These are phyloP conservation scores for Phaethornis superciliosus DNA, from an alignment of 2,113 vertebrate genomes.

Conservation along the genomic window DNA sequence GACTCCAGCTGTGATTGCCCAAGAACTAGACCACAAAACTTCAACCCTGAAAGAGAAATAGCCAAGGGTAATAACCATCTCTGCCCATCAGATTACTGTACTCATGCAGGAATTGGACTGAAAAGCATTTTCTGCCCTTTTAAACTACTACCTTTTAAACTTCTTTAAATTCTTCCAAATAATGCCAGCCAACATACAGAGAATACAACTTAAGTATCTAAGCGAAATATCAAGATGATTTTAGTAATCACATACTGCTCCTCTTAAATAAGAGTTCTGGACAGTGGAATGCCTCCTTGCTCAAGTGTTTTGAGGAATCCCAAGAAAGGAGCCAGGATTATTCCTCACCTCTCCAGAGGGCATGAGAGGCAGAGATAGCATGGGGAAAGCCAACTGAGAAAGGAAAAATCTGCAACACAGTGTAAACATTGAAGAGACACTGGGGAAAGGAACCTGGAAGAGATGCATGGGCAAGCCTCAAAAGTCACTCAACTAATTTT, in stretches of 20 bases:
- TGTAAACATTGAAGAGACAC: background rate
- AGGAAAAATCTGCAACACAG: background rate
- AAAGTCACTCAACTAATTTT: background rate
- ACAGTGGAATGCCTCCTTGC: background rate
- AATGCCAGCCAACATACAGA: background rate
- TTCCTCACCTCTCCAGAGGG: rapidly evolving
- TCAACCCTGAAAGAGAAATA: background rate
- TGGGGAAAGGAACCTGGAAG: background rate
- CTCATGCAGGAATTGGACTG: background rate
- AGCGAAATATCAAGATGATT: background rate
- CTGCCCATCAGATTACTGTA: background rate
- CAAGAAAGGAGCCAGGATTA: too few relatives aligned
- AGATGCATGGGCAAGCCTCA: background rate
- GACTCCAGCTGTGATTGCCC: background rate
- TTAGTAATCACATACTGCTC: background rate
- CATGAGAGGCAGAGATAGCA: background rate
- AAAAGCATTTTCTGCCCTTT: background rate
- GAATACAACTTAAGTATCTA: background rate
- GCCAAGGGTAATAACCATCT: background rate
- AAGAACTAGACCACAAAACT: background rate
- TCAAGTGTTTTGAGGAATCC: background rate
- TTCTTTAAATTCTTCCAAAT: background rate
- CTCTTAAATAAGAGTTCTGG: background rate
- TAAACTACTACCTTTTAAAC: background rate
- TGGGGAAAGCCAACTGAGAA: background rate